Base-by-base conservation (phyloP, 2,797 vertebrate genomes). In the Sebastes steindachneri region DNA sequence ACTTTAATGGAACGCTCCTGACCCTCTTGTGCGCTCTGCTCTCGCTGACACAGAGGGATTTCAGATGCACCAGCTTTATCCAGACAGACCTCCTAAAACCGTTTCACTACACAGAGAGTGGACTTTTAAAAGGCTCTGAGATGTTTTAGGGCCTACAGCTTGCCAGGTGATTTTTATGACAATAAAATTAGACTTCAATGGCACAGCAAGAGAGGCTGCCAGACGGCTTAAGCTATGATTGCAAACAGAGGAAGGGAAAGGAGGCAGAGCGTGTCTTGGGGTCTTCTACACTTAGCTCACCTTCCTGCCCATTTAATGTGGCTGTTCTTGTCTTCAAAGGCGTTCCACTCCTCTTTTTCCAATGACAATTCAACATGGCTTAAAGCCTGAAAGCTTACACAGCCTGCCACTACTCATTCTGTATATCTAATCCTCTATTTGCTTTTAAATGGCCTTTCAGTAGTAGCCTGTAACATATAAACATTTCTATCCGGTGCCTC, bases 401-500 rank as follows among this genome's bases (percentile, higher is more conserved):
- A 55, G 85, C 80, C 88, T 88, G 86, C 77, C 86, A 80, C 88
- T 79, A 80, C 85, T 92, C 92, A 82, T 89, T 89, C 73, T 87
- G 88, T 92, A 84, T 89, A 92, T 89, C 90, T 89, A 83, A 92
- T 90, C 78, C 88, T 89, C 83, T 84, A 84, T 90, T 89, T 93
- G 83, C 90, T 93, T 92, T 93, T 89, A 95, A 93, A 92, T 91
- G 72, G 88, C 80, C 89, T 93, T 92, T 95, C 92, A 94, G 91
- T 92, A 88, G 92, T 92, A 92, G 90, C 84, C 88, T 92, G 89
- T 88, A 90, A 90, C 91, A 91, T 93, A 89, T 95, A 95, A 95
- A 96, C 94, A 95, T 79, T 85, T 90, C 88, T 93, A 94, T 95
- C 92, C 90, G 86, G 88, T 89, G 86, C 88, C 89, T 92, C 82